Base-by-base conservation (phyloP, 1,140 invertebrate species). In the Aphis gossypii region DNA sequence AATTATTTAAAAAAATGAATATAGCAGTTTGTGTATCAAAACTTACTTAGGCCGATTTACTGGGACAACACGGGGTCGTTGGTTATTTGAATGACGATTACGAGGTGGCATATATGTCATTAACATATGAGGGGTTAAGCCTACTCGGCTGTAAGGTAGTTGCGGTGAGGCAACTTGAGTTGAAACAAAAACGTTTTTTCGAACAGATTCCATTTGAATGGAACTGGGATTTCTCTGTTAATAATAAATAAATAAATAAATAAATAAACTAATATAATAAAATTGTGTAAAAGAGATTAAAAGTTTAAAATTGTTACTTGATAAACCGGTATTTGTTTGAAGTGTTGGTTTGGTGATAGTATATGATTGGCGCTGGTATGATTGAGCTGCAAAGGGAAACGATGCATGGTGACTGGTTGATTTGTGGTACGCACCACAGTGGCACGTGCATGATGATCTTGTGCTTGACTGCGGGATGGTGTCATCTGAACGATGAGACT, bases 141-240 rank as follows among this genome's bases (percentile, higher is more conserved):
- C 91, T 54, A 92, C 91, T 54, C 91, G 76, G 11, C 14, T 92
- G 44, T 92, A 92, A 25, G 91, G 91, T 83, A 54, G n/a, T 51
- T 92, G 91, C 0, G 91, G 44, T 84, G 68, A 82, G 25, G 76
- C 46, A 51, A 84, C 91, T 51, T 82, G 91, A 20, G 68, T 92
- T 92, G 91, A 92, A 92, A 92, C 91, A 92, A 92, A 92, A 92
- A 92, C 91, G 6, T 92, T 92, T 82, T 92, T 92, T 92, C 91
- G 91, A 84, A 92, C 68, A 0, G 91, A 92, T 54, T 92, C 91
- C 91, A 92, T 92, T 92, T 92, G 91, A 35, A 92, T 92, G n/a
- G 91, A 92, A 84, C 76, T 92, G 91, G 76, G 18, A n/a, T 92
- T 92, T 84, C 91, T 83, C 91, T 92, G 11, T 83, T 89, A 90